Evolutionary conservation across 2,113 vertebrate genomes (phyloP).

Genomic region (Oncorhynchus masou): DNA sequence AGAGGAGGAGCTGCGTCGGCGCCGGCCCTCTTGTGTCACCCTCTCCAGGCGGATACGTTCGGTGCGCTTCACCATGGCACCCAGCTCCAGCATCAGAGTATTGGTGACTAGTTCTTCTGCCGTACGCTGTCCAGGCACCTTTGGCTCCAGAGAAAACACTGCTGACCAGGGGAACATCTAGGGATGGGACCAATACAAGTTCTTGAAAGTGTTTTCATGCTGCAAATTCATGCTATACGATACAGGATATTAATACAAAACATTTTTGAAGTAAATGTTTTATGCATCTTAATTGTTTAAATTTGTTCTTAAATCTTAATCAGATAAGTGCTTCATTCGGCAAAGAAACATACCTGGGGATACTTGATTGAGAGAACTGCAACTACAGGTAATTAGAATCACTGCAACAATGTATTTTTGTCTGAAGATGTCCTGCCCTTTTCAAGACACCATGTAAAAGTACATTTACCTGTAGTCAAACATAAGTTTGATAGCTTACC

Average conservation of each 20-base stretch:
- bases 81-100: slow-evolving; percentile 79
- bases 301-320: too few relatives aligned
- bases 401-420: too few relatives aligned
- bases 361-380: too few relatives aligned
- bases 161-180: slow-evolving; percentile 80
- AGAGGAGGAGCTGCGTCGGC: slow-evolving; percentile 66
- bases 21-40: slow-evolving; percentile 50
- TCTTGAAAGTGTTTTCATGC: background rate
- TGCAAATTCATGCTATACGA: too few relatives aligned
- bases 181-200: background rate
- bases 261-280: too few relatives aligned
- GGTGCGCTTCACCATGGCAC: slow-evolving; percentile 75
- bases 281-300: too few relatives aligned
- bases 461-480: background rate
- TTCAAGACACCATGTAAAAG: background rate
- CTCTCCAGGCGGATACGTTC: slow-evolving; percentile 74
- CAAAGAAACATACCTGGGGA: too few relatives aligned
- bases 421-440: too few relatives aligned
- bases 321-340: too few relatives aligned
- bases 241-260: too few relatives aligned
- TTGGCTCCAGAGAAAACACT: slow-evolving; percentile 72
- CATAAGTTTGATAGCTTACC: background rate
- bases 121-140: slow-evolving; percentile 71
- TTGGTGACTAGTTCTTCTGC: slow-evolving; percentile 76
- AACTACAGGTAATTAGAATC: too few relatives aligned